A percentile compares a stretch with the other conserved stretches of the same genome.
phyloP scores from a whole-genome alignment of 1,140 invertebrate genomes.

The Tetramorium alpestre region DNA sequence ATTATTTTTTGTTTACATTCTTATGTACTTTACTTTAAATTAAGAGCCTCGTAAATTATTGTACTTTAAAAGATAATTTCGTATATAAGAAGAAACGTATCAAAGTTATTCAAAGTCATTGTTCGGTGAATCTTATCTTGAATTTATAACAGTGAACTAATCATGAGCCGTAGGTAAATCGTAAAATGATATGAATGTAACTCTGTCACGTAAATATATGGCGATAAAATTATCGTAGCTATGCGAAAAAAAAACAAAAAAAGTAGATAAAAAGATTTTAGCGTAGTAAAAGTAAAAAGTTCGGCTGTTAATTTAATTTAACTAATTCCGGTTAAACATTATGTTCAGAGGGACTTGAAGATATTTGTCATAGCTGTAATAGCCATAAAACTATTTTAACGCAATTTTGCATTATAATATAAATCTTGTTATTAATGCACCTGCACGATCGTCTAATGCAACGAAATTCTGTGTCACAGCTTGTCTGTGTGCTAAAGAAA shows the following conservation, averaged over 20 bases:
- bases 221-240: conserved; percentile 20
- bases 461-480: not conserved
- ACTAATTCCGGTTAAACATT: conserved; percentile 4
- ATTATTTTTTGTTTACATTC: not conserved
- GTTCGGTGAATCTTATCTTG: not conserved
- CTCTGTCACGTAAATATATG: conserved; percentile 37
- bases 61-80: not conserved
- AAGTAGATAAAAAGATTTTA: conserved; percentile 4
- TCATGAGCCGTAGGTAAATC: not conserved
- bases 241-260: not conserved
- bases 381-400: not conserved
- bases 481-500: not conserved
- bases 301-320: not conserved
- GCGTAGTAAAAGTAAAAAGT: not conserved
- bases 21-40: not conserved
- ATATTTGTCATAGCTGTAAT: not conserved
- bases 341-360: not conserved
- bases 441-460: not conserved
- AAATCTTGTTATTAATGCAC: conserved; percentile 12
- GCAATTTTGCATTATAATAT: not conserved
- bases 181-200: conserved; percentile 24
- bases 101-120: conserved; percentile 4
- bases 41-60: not conserved
- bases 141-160: conserved; percentile 12
- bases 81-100: conserved; percentile 5